Evolutionary conservation across 2,113 vertebrate genomes (phyloP), one percentile per base, ranked within the genome.

Genomic region (Monarcha castaneiventris): DNA sequence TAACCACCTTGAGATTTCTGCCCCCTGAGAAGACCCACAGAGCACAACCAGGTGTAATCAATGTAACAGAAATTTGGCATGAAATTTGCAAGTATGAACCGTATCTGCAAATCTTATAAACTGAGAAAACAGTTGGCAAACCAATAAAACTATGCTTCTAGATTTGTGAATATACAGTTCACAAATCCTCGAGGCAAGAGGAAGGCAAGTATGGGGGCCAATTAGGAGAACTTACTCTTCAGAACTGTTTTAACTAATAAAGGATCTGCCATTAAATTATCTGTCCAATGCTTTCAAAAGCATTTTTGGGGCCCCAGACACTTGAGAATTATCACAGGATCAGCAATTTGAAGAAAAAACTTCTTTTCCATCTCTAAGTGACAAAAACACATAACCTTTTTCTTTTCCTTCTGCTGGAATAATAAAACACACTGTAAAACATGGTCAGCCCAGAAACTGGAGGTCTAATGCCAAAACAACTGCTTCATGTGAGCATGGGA

Each of bases 271-370:
- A 13, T n/a, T 83, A 49, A 27, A 3, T 56, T 52, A 56, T 74
- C 55, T 35, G 29, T 55, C 41, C 54, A 87, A 39, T 51, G 33
- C 63, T 85, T 63, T 74, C 33, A 37, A 26, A 72, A 46, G 54
- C 33, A 43, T n/a, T 71, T 8, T 3, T 63, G 43, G 35, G 49
- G 20, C 12, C 23, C 7, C 0, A 0, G 35, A 46, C 32, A 37
- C 32, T 51, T 67, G 25, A 20, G 69, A 83, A 62, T 84, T 61
- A 80, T 26, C 37, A 63, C 54, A 69, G 26, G 18, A 75, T 37
- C 35, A n/a, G 22, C 61, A 74, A 20, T 35, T 77, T 59, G 55
- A 92, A 77, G 54, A 46, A 82, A 46, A 82, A 49, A 3, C 2
- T 32, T 67, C 3, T 66, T 43, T 85, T 68, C 32, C 49, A 35